These are phyloP conservation scores for Yasuhikotakia modesta DNA, from an alignment of 2,797 vertebrate species.

Conservation along the genomic window DNA sequence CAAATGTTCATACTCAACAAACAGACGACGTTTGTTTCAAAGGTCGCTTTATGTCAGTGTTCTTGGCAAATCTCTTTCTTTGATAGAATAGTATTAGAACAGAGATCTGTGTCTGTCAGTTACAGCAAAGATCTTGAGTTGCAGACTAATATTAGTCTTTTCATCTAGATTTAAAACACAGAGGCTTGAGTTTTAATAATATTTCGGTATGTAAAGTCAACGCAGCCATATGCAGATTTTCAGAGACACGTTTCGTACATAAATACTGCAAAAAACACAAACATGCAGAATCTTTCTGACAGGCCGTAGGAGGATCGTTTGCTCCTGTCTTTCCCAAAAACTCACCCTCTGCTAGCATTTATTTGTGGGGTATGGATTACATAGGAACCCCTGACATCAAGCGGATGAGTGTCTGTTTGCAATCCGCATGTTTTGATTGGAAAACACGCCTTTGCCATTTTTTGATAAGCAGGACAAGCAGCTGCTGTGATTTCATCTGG, in stretches of 20 bases:
- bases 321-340: slow-evolving; percentile 25
- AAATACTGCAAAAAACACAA: slow-evolving; percentile 45
- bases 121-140: slow-evolving; percentile 53
- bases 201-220: slow-evolving; percentile 48
- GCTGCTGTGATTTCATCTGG: slow-evolving; percentile 35
- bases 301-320: slow-evolving; percentile 24
- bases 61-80: slow-evolving; percentile 17
- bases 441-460: slow-evolving; percentile 51
- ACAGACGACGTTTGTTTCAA: slow-evolving; percentile 14
- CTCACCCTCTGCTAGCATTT: slow-evolving; percentile 20
- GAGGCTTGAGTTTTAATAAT: slow-evolving; percentile 54
- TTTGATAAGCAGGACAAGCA: slow-evolving; percentile 48
- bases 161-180: slow-evolving; percentile 64
- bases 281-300: slow-evolving; percentile 45
- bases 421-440: slow-evolving; percentile 54
- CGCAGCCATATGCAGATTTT: slow-evolving; percentile 51
- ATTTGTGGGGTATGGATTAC: slow-evolving; percentile 53
- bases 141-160: slow-evolving; percentile 56
- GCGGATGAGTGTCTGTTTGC: slow-evolving; percentile 54
- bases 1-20: background rate
- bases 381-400: slow-evolving; percentile 50
- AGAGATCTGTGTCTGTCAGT: slow-evolving; percentile 53
- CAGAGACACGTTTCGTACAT: slow-evolving; percentile 34
- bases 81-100: slow-evolving; percentile 24
- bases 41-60: background rate